These are phyloP conservation scores for Pyrgilauda ruficollis DNA, from an alignment of 2,113 vertebrate genomes.

Conservation along the genomic window DNA sequence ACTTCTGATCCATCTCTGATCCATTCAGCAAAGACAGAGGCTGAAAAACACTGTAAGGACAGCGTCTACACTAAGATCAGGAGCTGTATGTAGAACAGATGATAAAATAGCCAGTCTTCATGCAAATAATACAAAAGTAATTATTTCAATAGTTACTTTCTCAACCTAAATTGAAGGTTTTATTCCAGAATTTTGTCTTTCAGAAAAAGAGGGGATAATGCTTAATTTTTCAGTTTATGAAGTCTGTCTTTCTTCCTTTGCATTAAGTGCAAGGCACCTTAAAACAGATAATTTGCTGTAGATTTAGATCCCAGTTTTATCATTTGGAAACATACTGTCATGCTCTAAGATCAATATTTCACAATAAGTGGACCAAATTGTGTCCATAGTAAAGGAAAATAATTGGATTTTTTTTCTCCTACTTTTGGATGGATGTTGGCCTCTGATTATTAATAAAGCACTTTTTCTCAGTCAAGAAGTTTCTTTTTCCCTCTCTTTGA, in stretches of 20 bases:
- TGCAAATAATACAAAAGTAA: neutral
- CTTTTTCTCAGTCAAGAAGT: neutral
- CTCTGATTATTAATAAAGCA: neutral
- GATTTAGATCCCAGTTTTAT: neutral
- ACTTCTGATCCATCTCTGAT: neutral
- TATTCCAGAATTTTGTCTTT: neutral
- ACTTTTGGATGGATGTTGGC: neutral
- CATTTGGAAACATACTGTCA: neutral
- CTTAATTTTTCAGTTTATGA: neutral
- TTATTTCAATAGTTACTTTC: neutral
- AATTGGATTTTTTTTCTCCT: neutral
- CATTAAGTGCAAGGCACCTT: neutral
- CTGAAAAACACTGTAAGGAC: neutral
- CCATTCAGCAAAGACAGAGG: neutral
- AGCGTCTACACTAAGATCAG: neutral
- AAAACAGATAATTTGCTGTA: neutral
- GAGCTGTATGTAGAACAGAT: neutral
- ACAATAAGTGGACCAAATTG: neutral
- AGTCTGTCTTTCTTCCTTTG: neutral
- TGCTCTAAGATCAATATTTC: neutral
- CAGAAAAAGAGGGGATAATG: neutral
- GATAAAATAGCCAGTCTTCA: neutral
- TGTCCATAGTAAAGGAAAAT: neutral
- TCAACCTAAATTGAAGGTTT: neutral
- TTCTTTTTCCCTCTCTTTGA: neutral